phyloP scores from a whole-genome alignment of 2,113 vertebrate species.

The Abramis brama region DNA sequence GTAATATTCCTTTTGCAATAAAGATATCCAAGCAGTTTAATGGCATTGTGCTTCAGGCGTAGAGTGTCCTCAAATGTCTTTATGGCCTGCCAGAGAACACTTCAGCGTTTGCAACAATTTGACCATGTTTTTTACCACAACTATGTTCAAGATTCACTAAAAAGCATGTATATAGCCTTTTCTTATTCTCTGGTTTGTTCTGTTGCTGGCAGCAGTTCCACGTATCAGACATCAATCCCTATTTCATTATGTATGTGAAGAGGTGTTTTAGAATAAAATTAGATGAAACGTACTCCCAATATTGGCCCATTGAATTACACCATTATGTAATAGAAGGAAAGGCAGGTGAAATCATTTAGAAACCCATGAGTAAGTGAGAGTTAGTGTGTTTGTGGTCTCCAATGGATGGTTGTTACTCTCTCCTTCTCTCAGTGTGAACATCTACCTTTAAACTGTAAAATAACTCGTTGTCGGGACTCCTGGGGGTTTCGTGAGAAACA shows the following conservation, averaged over 20 bases:
- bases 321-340: not conserved
- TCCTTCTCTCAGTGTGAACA: constrained; percentile 16
- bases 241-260: not conserved
- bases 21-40: constrained; percentile 40
- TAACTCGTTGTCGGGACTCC: constrained; percentile 21
- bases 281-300: constrained; percentile 9
- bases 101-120: not conserved
- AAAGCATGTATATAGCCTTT: too few relatives aligned
- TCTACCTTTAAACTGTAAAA: constrained; percentile 37
- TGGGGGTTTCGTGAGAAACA: constrained; percentile 36
- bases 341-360: constrained; percentile 31
- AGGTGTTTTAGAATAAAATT: constrained; percentile 50
- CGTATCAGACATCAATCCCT: constrained; percentile 15
- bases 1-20: constrained; percentile 57
- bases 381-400: not conserved
- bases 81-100: not conserved
- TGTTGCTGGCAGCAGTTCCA: constrained; percentile 53
- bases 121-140: not conserved
- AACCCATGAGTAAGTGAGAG: constrained; percentile 13
- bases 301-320: not conserved
- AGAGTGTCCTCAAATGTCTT: constrained; percentile 1
- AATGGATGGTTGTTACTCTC: not conserved
- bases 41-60: not conserved
- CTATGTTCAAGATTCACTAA: not conserved
- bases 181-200: constrained; percentile 6